Conservation (phyloP, 1,140 invertebrate genomes). For the Drosophila cardini region DNA sequence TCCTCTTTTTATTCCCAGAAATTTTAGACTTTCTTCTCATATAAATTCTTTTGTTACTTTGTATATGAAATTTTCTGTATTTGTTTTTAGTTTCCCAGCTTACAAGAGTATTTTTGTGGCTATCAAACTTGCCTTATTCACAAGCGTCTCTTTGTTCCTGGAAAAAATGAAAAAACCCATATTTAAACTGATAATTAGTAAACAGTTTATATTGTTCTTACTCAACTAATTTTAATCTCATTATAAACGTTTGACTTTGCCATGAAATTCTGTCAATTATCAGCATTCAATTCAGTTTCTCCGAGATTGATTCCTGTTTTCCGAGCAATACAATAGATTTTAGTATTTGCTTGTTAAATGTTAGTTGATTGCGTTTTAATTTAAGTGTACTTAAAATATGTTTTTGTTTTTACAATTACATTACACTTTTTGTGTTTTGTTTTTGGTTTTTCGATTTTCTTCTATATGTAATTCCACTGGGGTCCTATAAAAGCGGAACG, state of each 20-base stretch:
- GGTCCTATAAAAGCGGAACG: slow-evolving; percentile 62
- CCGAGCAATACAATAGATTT: slow-evolving; percentile 57
- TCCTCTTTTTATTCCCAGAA: too few species aligned
- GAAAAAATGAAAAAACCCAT: not conserved
- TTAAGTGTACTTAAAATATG: slow-evolving; percentile 27
- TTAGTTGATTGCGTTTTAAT: slow-evolving; percentile 32
- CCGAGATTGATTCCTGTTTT: slow-evolving; percentile 61
- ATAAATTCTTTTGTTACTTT: too few species aligned
- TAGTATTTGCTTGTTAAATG: slow-evolving; percentile 35
- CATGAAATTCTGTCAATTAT: slow-evolving; percentile 6
- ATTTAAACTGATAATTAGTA: not conserved
- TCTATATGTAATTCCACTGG: slow-evolving; percentile 16
- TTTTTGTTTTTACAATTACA: slow-evolving; percentile 36
- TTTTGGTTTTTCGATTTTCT: slow-evolving; percentile 24
- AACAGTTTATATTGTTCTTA: not conserved
- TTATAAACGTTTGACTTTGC: not conserved
- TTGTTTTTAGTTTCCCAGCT: too few species aligned
- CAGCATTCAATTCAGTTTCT: too few species aligned
- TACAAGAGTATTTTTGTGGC: too few species aligned
- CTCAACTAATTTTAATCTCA: slow-evolving; percentile 7
- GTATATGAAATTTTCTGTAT: too few species aligned
- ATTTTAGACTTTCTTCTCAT: too few species aligned
- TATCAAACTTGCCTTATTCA: too few species aligned
- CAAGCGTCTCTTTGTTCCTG: too few species aligned
- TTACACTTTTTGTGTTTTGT: slow-evolving; percentile 8